Conservation (phyloP, 2,888 invertebrate species). For the Bombyx huttoni region DNA sequence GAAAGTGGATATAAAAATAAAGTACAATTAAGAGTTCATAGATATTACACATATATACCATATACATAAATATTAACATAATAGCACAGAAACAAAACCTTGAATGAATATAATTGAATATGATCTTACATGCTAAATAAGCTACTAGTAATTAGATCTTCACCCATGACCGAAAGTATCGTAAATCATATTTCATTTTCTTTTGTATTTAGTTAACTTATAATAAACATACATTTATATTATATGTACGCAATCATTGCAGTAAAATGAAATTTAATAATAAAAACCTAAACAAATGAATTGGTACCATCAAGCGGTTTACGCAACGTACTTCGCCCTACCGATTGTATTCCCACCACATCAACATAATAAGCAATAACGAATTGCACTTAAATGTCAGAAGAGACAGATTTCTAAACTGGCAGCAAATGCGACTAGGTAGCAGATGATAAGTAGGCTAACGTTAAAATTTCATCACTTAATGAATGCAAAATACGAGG, state of each 20-base stretch:
- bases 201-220: not conserved
- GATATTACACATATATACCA: too few species aligned
- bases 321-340: not conserved
- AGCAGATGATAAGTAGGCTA: constrained; percentile 17
- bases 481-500: constrained; percentile 21
- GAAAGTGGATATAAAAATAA: too few species aligned
- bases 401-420: constrained; percentile 18
- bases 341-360: not conserved
- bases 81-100: too few species aligned
- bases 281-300: not conserved
- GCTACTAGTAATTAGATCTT: too few species aligned
- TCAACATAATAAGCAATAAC: not conserved
- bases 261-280: not conserved
- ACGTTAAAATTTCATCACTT: constrained; percentile 24
- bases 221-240: not conserved
- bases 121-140: too few species aligned
- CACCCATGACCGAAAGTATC: too few species aligned
- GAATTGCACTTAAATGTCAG: constrained; percentile 13
- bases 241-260: not conserved
- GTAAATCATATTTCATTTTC: not conserved
- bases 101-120: too few species aligned
- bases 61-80: too few species aligned
- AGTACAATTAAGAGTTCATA: too few species aligned
- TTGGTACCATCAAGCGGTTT: not conserved
- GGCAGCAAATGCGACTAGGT: constrained; percentile 11